Evolutionary conservation across 2,113 vertebrate genomes (phyloP).

Genomic region (Macaca nemestrina): DNA sequence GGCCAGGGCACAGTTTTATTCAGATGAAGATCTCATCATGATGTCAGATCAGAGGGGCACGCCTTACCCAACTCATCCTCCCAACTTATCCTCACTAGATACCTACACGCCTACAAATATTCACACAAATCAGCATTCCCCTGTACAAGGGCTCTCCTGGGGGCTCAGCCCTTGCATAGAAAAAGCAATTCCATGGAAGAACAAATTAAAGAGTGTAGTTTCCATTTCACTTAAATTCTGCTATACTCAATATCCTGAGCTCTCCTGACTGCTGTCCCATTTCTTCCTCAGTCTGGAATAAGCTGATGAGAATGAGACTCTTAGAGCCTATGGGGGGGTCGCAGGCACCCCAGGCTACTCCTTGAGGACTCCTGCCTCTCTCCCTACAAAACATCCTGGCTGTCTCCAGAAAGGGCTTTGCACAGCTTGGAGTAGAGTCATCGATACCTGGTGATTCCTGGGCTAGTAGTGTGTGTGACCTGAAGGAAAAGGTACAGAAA

Average conservation of each 20-base stretch:
- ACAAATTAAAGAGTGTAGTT: neutral
- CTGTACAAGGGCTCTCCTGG: rapidly evolving
- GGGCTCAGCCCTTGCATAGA: neutral
- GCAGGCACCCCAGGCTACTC: neutral
- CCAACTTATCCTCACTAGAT: neutral
- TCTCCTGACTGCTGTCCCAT: neutral
- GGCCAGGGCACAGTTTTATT: neutral
- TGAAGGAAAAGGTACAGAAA: neutral
- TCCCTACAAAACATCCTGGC: neutral
- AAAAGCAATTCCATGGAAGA: neutral
- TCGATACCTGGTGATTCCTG: neutral
- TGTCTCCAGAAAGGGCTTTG: neutral
- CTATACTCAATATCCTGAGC: neutral
- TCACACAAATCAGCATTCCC: neutral
- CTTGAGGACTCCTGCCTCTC: neutral
- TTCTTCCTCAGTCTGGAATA: neutral
- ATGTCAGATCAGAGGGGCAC: neutral
- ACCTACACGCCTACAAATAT: neutral
- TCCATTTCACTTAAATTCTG: neutral
- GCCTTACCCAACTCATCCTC: neutral
- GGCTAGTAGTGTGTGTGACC: neutral
- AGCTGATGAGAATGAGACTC: neutral
- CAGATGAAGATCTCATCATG: neutral
- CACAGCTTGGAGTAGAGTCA: neutral
- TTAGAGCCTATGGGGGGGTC: neutral